Conservation (phyloP, 2,888 invertebrate species). For the Beris chalybata region DNA sequence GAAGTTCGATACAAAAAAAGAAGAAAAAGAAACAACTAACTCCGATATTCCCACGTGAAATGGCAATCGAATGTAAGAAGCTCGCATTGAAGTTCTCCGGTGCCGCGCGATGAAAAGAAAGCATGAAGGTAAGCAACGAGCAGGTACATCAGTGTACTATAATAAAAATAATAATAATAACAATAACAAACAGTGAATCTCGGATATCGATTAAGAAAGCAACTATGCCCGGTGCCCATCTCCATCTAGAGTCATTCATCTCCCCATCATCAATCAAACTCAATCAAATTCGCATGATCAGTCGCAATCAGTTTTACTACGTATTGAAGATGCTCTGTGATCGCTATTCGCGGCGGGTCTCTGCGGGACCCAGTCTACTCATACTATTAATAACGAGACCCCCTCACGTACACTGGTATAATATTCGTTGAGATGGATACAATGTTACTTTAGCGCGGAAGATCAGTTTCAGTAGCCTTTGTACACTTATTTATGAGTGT, state of each 20-base stretch:
- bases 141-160: too few relatives aligned
- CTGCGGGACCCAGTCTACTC: slow-evolving; percentile 6
- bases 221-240: background rate
- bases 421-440: background rate
- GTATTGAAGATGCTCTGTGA: background rate
- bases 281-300: slow-evolving; percentile 28
- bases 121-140: too few relatives aligned
- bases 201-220: background rate
- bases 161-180: too few relatives aligned
- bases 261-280: slow-evolving; percentile 23
- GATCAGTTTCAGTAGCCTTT: slow-evolving; percentile 14
- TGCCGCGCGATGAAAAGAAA: too few relatives aligned
- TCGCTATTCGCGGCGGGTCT: slow-evolving; percentile 15
- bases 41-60: too few relatives aligned
- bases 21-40: too few relatives aligned
- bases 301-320: slow-evolving; percentile 2
- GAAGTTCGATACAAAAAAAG: too few relatives aligned
- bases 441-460: slow-evolving; percentile 5
- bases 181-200: background rate
- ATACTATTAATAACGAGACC: background rate
- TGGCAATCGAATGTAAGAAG: too few relatives aligned
- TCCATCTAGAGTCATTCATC: slow-evolving; percentile 3
- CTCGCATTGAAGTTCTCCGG: too few relatives aligned
- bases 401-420: too few relatives aligned
- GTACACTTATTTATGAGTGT: slow-evolving; percentile 13